These are phyloP conservation scores for Theristicus caerulescens DNA, from an alignment of 2,113 vertebrate species.

Conservation along the genomic window DNA sequence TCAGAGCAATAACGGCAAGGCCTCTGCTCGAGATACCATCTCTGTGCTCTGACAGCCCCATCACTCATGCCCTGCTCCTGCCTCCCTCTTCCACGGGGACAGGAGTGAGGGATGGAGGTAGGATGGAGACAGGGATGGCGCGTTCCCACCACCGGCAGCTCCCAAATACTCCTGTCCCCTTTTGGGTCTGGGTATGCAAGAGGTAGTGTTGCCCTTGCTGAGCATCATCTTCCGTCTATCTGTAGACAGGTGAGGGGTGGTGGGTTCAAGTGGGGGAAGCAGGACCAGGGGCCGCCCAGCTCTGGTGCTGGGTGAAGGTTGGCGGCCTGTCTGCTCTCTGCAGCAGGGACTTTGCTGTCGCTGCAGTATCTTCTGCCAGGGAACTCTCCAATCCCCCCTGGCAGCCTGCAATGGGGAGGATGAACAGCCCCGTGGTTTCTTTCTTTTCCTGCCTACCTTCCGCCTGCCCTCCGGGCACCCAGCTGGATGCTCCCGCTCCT, in stretches of 20 bases:
- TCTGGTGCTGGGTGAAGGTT: not conserved
- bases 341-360: not conserved
- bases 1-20: conserved; percentile 45
- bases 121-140: not conserved
- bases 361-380: not conserved
- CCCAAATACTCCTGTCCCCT: fast-evolving
- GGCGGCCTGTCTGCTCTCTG: not conserved
- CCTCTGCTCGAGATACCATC: conserved; percentile 47
- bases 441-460: not conserved
- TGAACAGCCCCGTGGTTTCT: not conserved
- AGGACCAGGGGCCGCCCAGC: not conserved
- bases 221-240: not conserved
- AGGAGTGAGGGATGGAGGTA: conserved; percentile 18
- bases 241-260: fast-evolving
- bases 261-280: not conserved
- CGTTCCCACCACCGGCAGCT: not conserved
- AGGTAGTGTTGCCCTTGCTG: fast-evolving
- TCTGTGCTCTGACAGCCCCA: conserved; percentile 42
- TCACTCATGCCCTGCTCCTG: conserved; percentile 37
- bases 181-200: not conserved
- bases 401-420: not conserved
- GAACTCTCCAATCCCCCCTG: not conserved
- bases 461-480: not conserved
- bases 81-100: not conserved
- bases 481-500: not conserved